These are phyloP conservation scores for Onychostoma macrolepis DNA, from an alignment of 2,113 vertebrate genomes.

Conservation along the genomic window DNA sequence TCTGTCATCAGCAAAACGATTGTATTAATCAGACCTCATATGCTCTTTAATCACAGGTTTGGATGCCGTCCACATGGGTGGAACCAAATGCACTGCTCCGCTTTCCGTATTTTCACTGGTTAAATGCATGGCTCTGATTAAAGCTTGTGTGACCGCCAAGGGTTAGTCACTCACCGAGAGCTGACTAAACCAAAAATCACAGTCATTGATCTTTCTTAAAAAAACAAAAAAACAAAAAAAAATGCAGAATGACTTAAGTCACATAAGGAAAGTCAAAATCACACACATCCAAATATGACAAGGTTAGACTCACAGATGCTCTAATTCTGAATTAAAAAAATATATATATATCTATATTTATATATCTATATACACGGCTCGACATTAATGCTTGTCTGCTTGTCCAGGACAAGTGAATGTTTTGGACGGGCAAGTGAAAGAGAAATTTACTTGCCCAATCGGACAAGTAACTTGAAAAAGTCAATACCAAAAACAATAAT, in stretches of 20 bases:
- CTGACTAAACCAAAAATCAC: conserved; percentile 24
- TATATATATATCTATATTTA: not conserved
- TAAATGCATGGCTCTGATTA: conserved; percentile 57
- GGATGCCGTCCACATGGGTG: conserved; percentile 62
- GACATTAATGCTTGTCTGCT: too few species aligned
- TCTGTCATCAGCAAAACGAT: conserved; percentile 69
- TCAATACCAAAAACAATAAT: too few species aligned
- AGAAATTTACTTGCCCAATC: too few species aligned
- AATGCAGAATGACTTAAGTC: not conserved
- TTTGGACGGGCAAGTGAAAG: too few species aligned
- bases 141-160: conserved; percentile 57
- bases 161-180: conserved; percentile 36
- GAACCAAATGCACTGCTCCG: conserved; percentile 60
- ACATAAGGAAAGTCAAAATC: conserved; percentile 23
- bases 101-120: not conserved
- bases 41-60: conserved; percentile 75
- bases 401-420: too few species aligned
- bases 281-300: not conserved
- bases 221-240: conserved; percentile 4
- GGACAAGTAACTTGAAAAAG: too few species aligned
- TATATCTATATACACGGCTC: too few species aligned
- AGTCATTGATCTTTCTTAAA: conserved; percentile 25
- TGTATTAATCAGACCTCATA: conserved; percentile 72
- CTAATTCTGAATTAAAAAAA: not conserved
- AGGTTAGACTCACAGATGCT: not conserved